A percentile compares a stretch with the other conserved stretches of the same genome.
Conservation (phyloP, 1,140 invertebrate genomes). For the Eurosta solidaginis region DNA sequence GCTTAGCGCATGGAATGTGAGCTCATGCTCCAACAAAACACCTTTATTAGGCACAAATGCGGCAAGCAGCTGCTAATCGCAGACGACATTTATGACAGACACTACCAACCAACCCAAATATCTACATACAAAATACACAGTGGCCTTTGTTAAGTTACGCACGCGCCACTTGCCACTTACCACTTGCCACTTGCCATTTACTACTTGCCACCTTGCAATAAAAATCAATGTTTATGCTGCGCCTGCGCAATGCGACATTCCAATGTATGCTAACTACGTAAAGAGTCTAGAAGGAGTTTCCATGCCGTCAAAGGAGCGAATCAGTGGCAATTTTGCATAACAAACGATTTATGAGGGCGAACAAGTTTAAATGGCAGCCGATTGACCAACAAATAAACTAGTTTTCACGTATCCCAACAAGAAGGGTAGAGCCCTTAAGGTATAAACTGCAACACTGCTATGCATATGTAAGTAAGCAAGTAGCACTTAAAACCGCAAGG, state of each 20-base stretch:
- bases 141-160: conserved; percentile 13
- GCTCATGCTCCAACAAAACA: neutral
- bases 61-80: conserved; percentile 17
- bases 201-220: conserved; percentile 21
- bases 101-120: neutral
- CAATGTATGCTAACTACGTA: conserved; percentile 1
- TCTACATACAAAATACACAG: neutral
- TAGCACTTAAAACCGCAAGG: conserved; percentile 17
- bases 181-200: conserved; percentile 20
- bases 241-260: neutral
- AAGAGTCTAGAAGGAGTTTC: neutral
- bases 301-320: neutral
- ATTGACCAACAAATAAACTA: neutral
- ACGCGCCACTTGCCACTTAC: conserved; percentile 25
- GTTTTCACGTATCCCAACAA: neutral
- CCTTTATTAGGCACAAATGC: neutral
- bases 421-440: neutral
- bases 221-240: conserved; percentile 18
- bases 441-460: neutral
- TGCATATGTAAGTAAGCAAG: no score
- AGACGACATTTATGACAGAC: conserved; percentile 28
- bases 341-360: conserved; percentile 26
- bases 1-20: neutral
- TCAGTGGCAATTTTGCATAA: conserved; percentile 28
- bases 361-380: conserved; percentile 9